Base-by-base conservation (phyloP, 2,888 invertebrate species). In the Anarsia innoxiella region DNA sequence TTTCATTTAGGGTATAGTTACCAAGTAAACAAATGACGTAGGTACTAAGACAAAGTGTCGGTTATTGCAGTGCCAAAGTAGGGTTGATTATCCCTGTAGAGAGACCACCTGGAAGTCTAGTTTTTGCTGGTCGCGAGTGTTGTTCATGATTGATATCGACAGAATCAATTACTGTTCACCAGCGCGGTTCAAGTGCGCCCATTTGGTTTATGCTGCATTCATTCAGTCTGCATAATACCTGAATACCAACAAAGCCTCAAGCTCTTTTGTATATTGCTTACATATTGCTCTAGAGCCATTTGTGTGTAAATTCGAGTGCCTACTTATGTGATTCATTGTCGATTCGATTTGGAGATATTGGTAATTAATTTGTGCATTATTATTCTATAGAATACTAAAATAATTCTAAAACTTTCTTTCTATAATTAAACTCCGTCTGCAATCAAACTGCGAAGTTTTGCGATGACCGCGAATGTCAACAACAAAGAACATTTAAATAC, bases 151-250 rank as follows among this genome's bases (percentile, higher is more conserved):
- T 37, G 46, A 53, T 50, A 56, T 58, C 55, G 51, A 53, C 49
- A 40, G 48, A 59, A 53, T 63, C 58, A 60, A 66, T 62, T 61
- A 58, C 12, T 14, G 31, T 23, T 25, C 26, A 26, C 12, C 16
- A 42, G 37, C 51, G 35, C 41, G 44, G 48, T 46, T 59, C 59
- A 55, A 61, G 59, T 54, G 59, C 52, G 56, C 53, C 58, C 57
- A 57, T 59, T 63, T 64, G 58, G 61, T 63, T 59, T 57, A 55
- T 55, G 46, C 45, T 33, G 34, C 33, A 42, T 44, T 41, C 41
- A 48, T 39, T 26, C 28, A 37, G 42, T 45, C 42, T 46, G 40
- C 34, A 35, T 39, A 34, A 39, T 39, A 42, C 48, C 36, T 44
- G 46, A 34, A 39, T 39, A 42, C 48, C 36, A 45, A 46, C 47